Conservation (phyloP, 2,113 vertebrate genomes). For the Ascaphus truei region DNA sequence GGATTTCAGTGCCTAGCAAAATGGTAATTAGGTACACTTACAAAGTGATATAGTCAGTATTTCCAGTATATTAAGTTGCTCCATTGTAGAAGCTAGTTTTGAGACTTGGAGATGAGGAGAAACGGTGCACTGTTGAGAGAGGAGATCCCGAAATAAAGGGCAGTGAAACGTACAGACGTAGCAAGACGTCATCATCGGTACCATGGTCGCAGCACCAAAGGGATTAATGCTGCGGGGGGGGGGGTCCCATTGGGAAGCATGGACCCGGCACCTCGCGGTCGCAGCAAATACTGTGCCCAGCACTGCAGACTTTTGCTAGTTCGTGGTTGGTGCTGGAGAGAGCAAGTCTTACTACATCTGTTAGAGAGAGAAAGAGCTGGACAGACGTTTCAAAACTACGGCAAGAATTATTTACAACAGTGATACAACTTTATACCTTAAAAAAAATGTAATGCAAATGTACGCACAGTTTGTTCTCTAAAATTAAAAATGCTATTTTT, state of each 20-base stretch:
- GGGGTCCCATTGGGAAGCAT: too few relatives aligned
- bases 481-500: constrained; percentile 25
- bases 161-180: not conserved
- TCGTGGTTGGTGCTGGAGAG: too few relatives aligned
- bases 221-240: too few relatives aligned
- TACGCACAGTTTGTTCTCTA: constrained; percentile 8
- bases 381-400: not conserved
- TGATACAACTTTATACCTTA: constrained; percentile 12
- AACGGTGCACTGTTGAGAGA: constrained; percentile 1
- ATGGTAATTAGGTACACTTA: constrained; percentile 29
- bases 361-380: not conserved
- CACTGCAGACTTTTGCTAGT: too few relatives aligned
- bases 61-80: constrained; percentile 28
- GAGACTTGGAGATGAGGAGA: not conserved
- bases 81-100: constrained; percentile 11
- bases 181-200: too few relatives aligned
- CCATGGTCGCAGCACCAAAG: too few relatives aligned
- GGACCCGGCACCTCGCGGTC: too few relatives aligned
- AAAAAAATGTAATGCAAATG: constrained; percentile 6
- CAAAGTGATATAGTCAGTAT: constrained; percentile 17
- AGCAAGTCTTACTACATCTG: too few relatives aligned
- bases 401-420: constrained; percentile 5
- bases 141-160: constrained; percentile 10
- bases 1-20: not conserved
- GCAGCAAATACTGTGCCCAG: too few relatives aligned